Conservation (phyloP, 2,797 vertebrate species). For the Harpagifer antarcticus region DNA sequence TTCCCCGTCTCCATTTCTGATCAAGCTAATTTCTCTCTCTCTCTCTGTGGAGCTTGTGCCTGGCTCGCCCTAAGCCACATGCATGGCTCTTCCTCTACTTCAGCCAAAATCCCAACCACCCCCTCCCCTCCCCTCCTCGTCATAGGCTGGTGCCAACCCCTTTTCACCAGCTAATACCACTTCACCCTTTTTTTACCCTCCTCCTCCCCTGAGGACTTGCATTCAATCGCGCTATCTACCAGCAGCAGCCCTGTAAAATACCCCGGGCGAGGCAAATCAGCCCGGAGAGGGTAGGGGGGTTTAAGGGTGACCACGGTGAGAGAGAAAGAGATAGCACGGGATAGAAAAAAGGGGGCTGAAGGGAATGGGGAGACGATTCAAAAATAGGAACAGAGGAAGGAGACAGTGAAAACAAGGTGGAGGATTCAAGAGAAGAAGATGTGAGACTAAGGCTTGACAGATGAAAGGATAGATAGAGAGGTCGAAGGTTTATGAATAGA, state of each 20-base stretch:
- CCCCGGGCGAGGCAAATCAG: conserved; percentile 75
- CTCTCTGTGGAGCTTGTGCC: conserved; percentile 34
- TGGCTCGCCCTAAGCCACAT: conserved; percentile 34
- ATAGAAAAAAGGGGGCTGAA: conserved; percentile 19
- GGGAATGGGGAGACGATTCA: conserved; percentile 9
- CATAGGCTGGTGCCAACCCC: conserved; percentile 54
- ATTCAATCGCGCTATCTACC: conserved; percentile 84
- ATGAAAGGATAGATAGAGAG: conserved; percentile 27
- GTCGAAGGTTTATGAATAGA: conserved; percentile 8
- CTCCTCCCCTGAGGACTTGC: conserved; percentile 60
- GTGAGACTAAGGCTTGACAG: conserved; percentile 17
- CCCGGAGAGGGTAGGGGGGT: conserved; percentile 50
- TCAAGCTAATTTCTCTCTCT: not conserved
- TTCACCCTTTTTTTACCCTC: conserved; percentile 71
- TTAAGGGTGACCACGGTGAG: conserved; percentile 30
- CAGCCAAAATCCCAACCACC: conserved; percentile 57
- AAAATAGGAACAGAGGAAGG: conserved; percentile 35
- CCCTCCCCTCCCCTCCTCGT: conserved; percentile 33
- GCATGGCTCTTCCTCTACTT: conserved; percentile 43
- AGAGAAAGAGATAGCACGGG: conserved; percentile 31
- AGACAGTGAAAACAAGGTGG: conserved; percentile 12
- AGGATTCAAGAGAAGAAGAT: conserved; percentile 7
- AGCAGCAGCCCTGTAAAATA: conserved; percentile 81
- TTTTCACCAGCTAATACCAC: conserved; percentile 78
- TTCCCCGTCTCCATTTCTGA: not conserved